A percentile compares a stretch with the other conserved stretches of the same genome.
Evolutionary conservation across 2,888 invertebrate genomes (phyloP).

Genomic region (Agrochola litura): DNA sequence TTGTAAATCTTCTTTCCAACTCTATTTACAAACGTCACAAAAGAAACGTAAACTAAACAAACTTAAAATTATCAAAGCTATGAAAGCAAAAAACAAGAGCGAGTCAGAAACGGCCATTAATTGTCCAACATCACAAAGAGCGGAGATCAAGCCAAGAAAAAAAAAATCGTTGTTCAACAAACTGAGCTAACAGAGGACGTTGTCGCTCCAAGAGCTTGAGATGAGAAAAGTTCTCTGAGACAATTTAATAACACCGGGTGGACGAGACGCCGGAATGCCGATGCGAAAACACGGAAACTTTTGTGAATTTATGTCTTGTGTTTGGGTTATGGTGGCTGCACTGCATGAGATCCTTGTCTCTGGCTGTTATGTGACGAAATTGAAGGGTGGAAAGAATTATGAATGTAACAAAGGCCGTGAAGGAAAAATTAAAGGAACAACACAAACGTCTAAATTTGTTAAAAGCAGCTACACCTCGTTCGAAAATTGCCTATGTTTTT

Average conservation of each 20-base stretch:
- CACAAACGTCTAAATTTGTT: not conserved
- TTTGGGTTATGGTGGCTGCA: slow-evolving; percentile 52
- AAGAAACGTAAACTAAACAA: slow-evolving; percentile 25
- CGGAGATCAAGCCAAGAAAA: slow-evolving; percentile 69
- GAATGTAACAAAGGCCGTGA: not conserved
- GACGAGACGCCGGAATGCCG: slow-evolving; percentile 75
- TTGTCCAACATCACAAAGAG: slow-evolving; percentile 63
- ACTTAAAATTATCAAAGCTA: slow-evolving; percentile 54
- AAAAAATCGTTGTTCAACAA: slow-evolving; percentile 70
- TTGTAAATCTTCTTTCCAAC: not conserved
- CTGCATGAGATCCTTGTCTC: slow-evolving; percentile 52
- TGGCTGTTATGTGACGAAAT: slow-evolving; percentile 17
- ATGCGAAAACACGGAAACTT: slow-evolving; percentile 73
- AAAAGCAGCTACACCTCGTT: not conserved
- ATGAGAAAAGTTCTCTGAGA: slow-evolving; percentile 86
- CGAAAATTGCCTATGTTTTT: not conserved
- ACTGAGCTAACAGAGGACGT: slow-evolving; percentile 71
- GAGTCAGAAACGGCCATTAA: slow-evolving; percentile 54
- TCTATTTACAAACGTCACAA: slow-evolving; percentile 18
- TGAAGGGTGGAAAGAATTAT: slow-evolving; percentile 19
- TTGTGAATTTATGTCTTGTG: slow-evolving; percentile 64
- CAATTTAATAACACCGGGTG: slow-evolving; percentile 85
- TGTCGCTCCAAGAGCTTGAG: slow-evolving; percentile 71
- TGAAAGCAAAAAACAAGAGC: slow-evolving; percentile 42
- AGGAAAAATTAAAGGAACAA: not conserved